phyloP scores from a whole-genome alignment of 2,888 invertebrate genomes.

The Oxycera nigricornis region DNA sequence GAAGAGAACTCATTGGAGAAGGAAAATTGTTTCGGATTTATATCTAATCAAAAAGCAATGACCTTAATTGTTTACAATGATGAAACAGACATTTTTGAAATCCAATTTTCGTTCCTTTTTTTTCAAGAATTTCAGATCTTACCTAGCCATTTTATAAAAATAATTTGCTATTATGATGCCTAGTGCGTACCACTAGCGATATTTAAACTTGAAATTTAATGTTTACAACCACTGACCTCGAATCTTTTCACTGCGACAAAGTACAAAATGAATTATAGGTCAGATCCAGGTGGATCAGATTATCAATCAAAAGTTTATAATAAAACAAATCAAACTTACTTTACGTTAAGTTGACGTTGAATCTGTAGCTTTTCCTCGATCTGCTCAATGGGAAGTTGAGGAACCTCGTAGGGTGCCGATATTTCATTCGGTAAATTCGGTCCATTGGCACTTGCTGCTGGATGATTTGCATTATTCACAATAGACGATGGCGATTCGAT shows the following conservation, averaged over 20 bases:
- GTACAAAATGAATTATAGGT: neutral
- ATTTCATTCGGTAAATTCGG: constrained; percentile 76
- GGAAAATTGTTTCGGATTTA: too few relatives aligned
- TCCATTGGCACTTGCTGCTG: constrained; percentile 49
- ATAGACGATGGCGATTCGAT: constrained; percentile 50
- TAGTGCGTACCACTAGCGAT: too few relatives aligned
- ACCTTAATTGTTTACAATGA: too few relatives aligned
- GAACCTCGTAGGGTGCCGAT: constrained; percentile 96
- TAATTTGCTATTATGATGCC: too few relatives aligned
- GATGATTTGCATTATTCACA: constrained; percentile 9
- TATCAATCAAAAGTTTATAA: neutral
- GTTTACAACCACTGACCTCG: too few relatives aligned
- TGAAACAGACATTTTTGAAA: too few relatives aligned
- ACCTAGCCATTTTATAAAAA: too few relatives aligned
- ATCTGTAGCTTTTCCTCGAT: constrained; percentile 91
- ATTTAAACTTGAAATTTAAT: too few relatives aligned
- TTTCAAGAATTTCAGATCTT: too few relatives aligned
- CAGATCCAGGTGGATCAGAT: neutral
- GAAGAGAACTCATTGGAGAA: too few relatives aligned
- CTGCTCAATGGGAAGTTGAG: constrained; percentile 97
- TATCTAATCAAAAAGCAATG: too few relatives aligned
- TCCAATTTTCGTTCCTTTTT: too few relatives aligned
- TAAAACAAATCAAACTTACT: constrained; percentile 68
- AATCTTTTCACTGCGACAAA: neutral
- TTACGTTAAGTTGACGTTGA: constrained; percentile 86